phyloP scores from a whole-genome alignment of 2,888 invertebrate genomes.

The Catocala nupta region DNA sequence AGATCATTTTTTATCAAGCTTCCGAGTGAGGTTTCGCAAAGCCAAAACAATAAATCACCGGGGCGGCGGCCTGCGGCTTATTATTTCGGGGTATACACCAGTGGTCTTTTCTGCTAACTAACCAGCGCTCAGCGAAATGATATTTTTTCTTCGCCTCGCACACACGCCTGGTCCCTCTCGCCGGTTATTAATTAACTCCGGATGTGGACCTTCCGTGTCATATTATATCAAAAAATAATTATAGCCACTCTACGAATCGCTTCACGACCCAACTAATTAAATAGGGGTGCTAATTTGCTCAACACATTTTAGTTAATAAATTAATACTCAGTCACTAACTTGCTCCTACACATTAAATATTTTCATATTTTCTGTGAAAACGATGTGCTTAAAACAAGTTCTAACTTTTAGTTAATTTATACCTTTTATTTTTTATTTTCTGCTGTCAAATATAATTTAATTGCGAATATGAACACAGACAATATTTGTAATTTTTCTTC shows the following conservation, averaged over 20 bases:
- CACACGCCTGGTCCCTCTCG: slow-evolving; percentile 59
- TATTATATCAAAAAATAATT: slow-evolving; percentile 67
- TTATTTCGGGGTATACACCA: slow-evolving; percentile 79
- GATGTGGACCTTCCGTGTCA: slow-evolving; percentile 66
- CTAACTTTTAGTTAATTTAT: no score
- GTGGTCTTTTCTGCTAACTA: slow-evolving; percentile 76
- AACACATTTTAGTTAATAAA: slow-evolving; percentile 27
- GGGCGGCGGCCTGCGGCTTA: slow-evolving; percentile 77
- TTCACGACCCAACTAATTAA: slow-evolving; percentile 51
- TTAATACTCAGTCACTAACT: slow-evolving; percentile 12
- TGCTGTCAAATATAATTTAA: no score
- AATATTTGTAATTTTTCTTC: no score
- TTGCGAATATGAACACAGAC: no score
- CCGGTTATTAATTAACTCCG: slow-evolving; percentile 80
- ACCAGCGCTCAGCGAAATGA: slow-evolving; percentile 71
- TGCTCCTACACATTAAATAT: no score
- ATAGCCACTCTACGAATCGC: slow-evolving; percentile 52
- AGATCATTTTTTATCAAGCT: slow-evolving; percentile 84
- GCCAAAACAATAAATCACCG: slow-evolving; percentile 84
- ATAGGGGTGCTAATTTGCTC: slow-evolving; percentile 32
- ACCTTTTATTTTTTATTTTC: no score
- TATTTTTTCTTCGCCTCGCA: slow-evolving; percentile 71
- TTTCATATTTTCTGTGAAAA: no score
- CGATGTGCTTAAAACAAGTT: no score
- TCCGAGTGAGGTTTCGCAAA: slow-evolving; percentile 82